Evolutionary conservation across 2,113 vertebrate genomes (phyloP).

Genomic region (Otus sunia): DNA sequence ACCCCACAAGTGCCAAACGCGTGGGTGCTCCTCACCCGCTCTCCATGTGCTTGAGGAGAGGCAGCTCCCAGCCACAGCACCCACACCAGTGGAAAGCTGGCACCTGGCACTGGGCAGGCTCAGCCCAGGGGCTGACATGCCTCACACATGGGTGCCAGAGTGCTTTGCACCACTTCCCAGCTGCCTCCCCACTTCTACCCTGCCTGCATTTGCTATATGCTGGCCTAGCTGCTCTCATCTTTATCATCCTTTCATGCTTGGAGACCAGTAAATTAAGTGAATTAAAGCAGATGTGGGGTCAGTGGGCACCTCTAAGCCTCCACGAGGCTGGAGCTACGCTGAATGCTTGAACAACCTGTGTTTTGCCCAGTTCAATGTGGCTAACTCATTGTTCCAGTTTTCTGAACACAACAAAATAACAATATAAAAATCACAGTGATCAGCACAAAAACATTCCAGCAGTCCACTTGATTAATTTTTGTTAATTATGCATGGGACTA

Average conservation of each 20-base stretch:
- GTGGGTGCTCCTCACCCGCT: not conserved
- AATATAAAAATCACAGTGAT: not conserved
- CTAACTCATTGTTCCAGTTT: not conserved
- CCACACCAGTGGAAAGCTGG: not conserved
- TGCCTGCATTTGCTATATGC: not conserved
- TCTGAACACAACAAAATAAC: not conserved
- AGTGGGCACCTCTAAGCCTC: not conserved
- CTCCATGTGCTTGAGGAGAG: rapidly evolving
- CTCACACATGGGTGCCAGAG: rapidly evolving
- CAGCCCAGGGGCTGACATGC: not conserved
- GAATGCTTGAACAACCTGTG: not conserved
- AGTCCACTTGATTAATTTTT: not conserved
- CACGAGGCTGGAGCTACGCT: not conserved
- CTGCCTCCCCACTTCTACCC: not conserved
- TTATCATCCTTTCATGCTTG: not conserved
- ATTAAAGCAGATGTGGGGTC: not conserved
- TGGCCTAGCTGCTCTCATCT: not conserved
- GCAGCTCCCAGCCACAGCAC: not conserved
- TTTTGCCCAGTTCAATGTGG: not conserved
- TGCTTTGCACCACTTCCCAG: not conserved
- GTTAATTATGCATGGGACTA: not conserved
- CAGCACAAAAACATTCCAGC: not conserved
- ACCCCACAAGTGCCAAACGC: not conserved
- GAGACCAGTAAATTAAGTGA: not conserved
- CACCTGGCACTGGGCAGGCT: rapidly evolving